Evolutionary conservation across 2,113 vertebrate genomes (phyloP).

Genomic region (Diadophis punctatus): DNA sequence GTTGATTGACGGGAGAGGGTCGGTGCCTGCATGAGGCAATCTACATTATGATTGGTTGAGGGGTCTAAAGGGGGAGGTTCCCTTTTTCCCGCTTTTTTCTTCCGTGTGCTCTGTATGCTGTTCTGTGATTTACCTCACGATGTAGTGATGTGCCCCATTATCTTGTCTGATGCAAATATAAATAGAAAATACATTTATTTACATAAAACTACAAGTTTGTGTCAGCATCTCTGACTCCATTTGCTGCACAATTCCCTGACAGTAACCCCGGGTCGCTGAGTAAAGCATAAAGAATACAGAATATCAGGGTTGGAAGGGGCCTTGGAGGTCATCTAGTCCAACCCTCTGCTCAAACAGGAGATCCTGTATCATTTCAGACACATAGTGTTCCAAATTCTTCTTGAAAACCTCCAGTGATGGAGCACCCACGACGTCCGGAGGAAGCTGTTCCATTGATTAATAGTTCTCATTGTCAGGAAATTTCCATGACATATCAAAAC

Average conservation of each 20-base stretch:
- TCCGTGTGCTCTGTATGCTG: no score
- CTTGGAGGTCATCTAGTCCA: neutral
- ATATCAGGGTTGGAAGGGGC: neutral
- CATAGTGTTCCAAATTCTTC: no score
- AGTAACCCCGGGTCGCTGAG: neutral
- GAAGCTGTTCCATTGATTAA: no score
- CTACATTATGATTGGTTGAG: neutral
- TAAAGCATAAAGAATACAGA: neutral
- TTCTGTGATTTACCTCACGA: neutral
- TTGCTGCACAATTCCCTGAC: neutral
- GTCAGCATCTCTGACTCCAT: neutral
- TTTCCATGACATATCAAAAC: neutral
- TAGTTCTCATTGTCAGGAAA: no score
- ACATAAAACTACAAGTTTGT: neutral
- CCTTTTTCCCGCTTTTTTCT: no score
- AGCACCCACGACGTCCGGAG: no score
- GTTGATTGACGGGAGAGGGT: neutral
- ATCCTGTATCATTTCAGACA: no score
- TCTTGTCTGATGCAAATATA: neutral
- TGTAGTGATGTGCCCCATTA: neutral
- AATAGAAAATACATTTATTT: neutral
- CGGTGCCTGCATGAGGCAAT: neutral
- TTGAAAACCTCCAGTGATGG: no score
- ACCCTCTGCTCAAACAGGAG: no score
- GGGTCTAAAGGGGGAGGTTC: neutral